Evolutionary conservation across 2,113 vertebrate genomes (phyloP).

Genomic region (Apteryx mantelli): DNA sequence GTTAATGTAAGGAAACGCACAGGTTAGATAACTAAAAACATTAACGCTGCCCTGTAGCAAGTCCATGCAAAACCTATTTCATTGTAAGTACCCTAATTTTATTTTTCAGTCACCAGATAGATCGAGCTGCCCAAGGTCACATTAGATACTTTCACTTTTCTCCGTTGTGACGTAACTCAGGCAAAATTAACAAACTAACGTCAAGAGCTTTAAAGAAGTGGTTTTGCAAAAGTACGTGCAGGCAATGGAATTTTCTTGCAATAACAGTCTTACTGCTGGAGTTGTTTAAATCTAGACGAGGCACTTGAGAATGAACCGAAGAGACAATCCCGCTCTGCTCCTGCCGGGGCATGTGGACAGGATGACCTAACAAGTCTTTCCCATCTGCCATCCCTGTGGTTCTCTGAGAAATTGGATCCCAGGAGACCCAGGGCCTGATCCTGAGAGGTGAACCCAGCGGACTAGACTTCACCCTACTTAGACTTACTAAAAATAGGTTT

Average conservation of each 20-base stretch:
- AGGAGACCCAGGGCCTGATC: slow-evolving; percentile 58
- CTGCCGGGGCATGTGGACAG: slow-evolving; percentile 52
- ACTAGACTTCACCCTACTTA: slow-evolving; percentile 55
- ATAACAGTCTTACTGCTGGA: background rate
- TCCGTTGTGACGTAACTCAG: background rate
- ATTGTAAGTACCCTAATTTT: background rate
- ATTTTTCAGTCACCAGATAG: background rate
- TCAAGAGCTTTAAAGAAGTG: background rate
- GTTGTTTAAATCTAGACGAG: slow-evolving; percentile 35
- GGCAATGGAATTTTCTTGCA: slow-evolving; percentile 40
- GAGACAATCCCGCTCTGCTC: background rate
- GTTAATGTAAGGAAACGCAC: background rate
- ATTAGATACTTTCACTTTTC: background rate
- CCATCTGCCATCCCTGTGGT: slow-evolving; percentile 58
- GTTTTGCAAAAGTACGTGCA: background rate
- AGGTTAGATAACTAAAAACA: background rate
- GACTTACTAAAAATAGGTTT: slow-evolving; percentile 65
- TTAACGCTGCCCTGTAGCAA: background rate
- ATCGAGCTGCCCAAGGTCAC: background rate
- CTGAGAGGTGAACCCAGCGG: slow-evolving; percentile 65
- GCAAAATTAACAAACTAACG: background rate
- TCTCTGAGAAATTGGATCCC: slow-evolving; percentile 70
- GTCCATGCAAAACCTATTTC: background rate
- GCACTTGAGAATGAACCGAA: slow-evolving; percentile 35
- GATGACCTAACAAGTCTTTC: slow-evolving; percentile 65